A percentile compares a stretch with the other conserved stretches of the same genome.
Conservation (phyloP, 2,797 vertebrate genomes). For the Huso huso region DNA sequence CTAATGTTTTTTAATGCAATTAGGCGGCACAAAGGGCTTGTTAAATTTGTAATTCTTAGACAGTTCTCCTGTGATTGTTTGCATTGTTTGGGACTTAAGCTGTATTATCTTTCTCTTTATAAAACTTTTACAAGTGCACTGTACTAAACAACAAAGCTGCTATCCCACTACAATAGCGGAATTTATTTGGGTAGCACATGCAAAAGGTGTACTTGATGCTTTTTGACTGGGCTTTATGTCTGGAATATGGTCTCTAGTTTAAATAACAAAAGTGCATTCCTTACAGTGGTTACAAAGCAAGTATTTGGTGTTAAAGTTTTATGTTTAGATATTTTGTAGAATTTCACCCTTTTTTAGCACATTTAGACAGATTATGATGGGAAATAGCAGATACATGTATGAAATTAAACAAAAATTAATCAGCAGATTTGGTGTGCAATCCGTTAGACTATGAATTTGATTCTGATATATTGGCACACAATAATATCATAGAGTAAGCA, state of each 20-base stretch:
- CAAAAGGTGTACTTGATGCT: constrained; percentile 52
- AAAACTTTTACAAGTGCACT: constrained; percentile 57
- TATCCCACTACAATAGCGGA: neutral
- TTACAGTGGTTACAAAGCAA: neutral
- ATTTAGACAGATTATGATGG: constrained; percentile 61
- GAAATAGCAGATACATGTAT: constrained; percentile 59
- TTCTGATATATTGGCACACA: constrained; percentile 51
- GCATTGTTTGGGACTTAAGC: constrained; percentile 54
- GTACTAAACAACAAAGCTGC: neutral
- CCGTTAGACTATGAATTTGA: constrained; percentile 64
- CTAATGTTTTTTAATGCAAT: constrained; percentile 90
- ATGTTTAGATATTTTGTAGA: constrained; percentile 35
- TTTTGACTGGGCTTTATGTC: constrained; percentile 6
- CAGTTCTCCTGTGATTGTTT: constrained; percentile 55
- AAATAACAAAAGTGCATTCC: neutral
- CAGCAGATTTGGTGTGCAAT: constrained; percentile 66
- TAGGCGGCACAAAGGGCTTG: constrained; percentile 86
- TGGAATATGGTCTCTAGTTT: neutral
- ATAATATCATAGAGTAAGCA: constrained; percentile 45
- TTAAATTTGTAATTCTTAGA: constrained; percentile 76
- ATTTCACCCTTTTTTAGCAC: constrained; percentile 52
- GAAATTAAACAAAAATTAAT: constrained; percentile 58
- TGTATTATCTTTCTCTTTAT: constrained; percentile 51
- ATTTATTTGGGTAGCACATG: neutral
- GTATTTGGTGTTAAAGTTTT: neutral